These are phyloP conservation scores for Stictocephala bisonia DNA, from an alignment of 2,888 invertebrate genomes.

Conservation along the genomic window DNA sequence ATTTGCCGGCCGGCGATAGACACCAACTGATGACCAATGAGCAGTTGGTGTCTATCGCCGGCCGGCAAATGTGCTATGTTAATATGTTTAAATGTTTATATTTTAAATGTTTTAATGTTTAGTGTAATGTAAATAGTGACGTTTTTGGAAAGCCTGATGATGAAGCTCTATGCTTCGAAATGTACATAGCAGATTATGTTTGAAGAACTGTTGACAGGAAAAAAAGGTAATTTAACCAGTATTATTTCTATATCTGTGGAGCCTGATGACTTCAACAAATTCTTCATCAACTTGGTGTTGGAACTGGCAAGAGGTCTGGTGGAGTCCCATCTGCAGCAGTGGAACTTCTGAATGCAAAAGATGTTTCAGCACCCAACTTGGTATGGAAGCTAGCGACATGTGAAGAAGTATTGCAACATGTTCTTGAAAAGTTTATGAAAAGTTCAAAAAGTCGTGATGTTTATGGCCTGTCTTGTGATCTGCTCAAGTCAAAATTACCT, in stretches of 20 bases:
- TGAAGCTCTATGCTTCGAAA: no score
- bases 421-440: not conserved
- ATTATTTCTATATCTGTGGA: not conserved
- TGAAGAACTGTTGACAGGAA: no score
- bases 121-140: no score
- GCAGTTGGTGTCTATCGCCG: no score
- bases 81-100: no score
- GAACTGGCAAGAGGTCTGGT: not conserved
- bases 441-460: not conserved
- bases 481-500: not conserved
- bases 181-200: no score
- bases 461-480: constrained; percentile 1
- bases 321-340: not conserved
- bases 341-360: not conserved
- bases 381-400: not conserved
- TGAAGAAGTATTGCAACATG: not conserved
- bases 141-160: no score
- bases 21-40: no score
- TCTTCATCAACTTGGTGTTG: not conserved
- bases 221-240: no score
- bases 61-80: no score
- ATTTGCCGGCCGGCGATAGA: no score
- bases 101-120: no score
- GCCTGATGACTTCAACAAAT: not conserved
- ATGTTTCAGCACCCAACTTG: not conserved